A percentile compares a stretch with the other conserved stretches of the same genome.
These are phyloP conservation scores for Leucania comma DNA, from an alignment of 2,888 invertebrate genomes.

Conservation along the genomic window DNA sequence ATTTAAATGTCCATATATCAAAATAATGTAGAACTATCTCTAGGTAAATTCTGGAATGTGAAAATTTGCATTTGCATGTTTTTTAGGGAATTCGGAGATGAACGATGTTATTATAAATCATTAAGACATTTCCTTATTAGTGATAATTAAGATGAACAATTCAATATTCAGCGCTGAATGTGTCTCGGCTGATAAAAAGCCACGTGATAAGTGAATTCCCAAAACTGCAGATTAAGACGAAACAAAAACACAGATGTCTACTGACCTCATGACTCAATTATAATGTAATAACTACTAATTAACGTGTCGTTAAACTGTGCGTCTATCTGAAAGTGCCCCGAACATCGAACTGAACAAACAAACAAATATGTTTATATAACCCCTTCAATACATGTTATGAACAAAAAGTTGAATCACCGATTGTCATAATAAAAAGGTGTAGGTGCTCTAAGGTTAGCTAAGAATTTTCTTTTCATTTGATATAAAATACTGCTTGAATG, in stretches of 20 bases:
- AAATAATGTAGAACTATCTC: too few species aligned
- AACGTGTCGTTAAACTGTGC: constrained; percentile 43
- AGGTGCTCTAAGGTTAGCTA: not conserved
- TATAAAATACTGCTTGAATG: too few species aligned
- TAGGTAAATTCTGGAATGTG: too few species aligned
- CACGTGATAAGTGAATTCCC: not conserved
- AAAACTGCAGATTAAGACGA: constrained; percentile 12
- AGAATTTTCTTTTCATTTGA: not conserved
- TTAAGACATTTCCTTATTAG: too few species aligned
- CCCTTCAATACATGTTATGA: constrained; percentile 17
- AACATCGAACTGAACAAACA: constrained; percentile 31
- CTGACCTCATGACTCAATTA: constrained; percentile 36
- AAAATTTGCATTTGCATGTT: too few species aligned
- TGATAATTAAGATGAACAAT: too few species aligned
- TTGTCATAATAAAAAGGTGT: constrained; percentile 38
- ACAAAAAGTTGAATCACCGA: constrained; percentile 59
- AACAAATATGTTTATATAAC: constrained; percentile 54
- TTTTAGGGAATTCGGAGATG: too few species aligned
- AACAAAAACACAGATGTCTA: constrained; percentile 14
- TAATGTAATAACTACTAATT: constrained; percentile 30
- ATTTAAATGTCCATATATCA: too few species aligned
- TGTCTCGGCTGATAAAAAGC: not conserved
- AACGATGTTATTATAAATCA: too few species aligned
- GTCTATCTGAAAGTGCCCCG: constrained; percentile 57
- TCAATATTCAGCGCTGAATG: not conserved